Conservation (phyloP, 2,113 vertebrate species). For the Bubo bubo region DNA sequence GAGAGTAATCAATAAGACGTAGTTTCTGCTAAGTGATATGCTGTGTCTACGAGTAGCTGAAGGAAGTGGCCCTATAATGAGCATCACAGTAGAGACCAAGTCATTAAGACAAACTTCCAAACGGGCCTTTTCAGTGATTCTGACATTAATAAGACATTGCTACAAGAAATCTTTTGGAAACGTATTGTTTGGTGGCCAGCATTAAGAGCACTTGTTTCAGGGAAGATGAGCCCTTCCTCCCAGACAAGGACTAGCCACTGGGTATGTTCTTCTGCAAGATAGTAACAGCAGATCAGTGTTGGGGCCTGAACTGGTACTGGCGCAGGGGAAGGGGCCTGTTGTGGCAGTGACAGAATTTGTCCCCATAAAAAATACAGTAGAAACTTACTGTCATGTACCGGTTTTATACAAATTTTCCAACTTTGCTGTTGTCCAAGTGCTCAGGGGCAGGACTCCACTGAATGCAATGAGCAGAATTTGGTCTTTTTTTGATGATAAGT, state of each 20-base stretch:
- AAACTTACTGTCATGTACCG: neutral
- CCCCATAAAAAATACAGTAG: neutral
- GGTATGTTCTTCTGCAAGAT: neutral
- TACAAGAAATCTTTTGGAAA: constrained; percentile 60
- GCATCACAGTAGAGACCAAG: constrained; percentile 48
- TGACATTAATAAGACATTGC: constrained; percentile 56
- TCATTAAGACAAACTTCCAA: constrained; percentile 70
- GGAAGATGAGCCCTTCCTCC: neutral
- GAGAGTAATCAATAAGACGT: constrained; percentile 24
- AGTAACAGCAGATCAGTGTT: neutral
- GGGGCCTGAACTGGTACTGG: neutral
- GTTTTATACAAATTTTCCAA: neutral
- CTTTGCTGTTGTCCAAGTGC: neutral
- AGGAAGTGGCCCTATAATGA: constrained; percentile 66
- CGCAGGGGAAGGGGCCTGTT: neutral
- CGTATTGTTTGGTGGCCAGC: constrained; percentile 15
- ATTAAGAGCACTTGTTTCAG: constrained; percentile 4
- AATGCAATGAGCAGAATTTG: neutral
- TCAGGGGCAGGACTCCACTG: neutral
- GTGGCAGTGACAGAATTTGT: neutral
- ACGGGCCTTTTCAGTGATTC: constrained; percentile 23
- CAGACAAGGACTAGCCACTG: neutral
- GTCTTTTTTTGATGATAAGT: neutral
- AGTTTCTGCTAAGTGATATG: constrained; percentile 6
- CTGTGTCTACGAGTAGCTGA: neutral